phyloP scores from a whole-genome alignment of 2,888 invertebrate species.

The Gandaritis pyraliata region DNA sequence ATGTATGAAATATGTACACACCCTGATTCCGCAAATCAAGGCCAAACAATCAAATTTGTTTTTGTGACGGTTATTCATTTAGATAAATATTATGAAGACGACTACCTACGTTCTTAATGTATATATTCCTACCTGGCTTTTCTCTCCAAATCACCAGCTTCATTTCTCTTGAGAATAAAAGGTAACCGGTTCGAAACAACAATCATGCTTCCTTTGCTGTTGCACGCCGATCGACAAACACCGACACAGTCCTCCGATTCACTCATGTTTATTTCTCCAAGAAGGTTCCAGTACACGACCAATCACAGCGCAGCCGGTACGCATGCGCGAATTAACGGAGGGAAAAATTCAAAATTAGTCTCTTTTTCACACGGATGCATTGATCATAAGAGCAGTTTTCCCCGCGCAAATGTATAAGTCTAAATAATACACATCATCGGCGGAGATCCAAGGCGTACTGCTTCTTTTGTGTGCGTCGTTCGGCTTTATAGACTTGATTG shows the following conservation, averaged over 20 bases:
- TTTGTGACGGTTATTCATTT: background rate
- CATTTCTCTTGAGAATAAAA: conserved; percentile 91
- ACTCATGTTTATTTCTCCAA: conserved; percentile 69
- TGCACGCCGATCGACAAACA: conserved; percentile 74
- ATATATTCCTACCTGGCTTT: conserved; percentile 89
- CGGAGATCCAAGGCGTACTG: conserved; percentile 76
- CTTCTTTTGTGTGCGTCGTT: conserved; percentile 67
- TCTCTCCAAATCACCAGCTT: conserved; percentile 89
- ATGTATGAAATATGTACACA: background rate
- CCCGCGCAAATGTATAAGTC: conserved; percentile 50
- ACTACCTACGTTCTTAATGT: background rate
- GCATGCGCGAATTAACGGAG: conserved; percentile 72
- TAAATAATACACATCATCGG: conserved; percentile 69
- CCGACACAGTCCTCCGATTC: conserved; percentile 49
- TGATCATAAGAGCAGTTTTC: conserved; percentile 61
- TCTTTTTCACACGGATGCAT: conserved; percentile 54
- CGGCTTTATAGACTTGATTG: conserved; percentile 78
- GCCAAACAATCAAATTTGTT: conserved; percentile 4
- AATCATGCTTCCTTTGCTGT: conserved; percentile 90
- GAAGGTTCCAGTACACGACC: conserved; percentile 65
- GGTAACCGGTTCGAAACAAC: conserved; percentile 96
- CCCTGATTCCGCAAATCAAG: conserved; percentile 5
- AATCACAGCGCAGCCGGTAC: conserved; percentile 69
- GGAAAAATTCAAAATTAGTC: conserved; percentile 61
- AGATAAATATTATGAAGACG: no score